Evolutionary conservation across 2,113 vertebrate genomes (phyloP), one percentile per base, ranked within the genome.

Genomic region (Neofelis nebulosa): DNA sequence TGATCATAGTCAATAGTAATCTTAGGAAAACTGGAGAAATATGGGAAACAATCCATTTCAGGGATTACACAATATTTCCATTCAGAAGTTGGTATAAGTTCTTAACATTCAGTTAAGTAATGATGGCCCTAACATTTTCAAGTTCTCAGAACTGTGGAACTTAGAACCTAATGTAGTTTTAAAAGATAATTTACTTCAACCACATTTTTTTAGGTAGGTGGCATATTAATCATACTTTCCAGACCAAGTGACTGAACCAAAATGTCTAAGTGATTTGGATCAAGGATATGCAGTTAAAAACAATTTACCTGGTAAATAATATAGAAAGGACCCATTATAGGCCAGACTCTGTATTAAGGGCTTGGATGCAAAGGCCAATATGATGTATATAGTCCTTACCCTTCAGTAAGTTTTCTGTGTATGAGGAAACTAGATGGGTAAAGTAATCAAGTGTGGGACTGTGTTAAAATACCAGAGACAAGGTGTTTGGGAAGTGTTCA

Each of bases 81-180:
- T 61, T 74, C 83, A 92, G 63, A 89, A 79, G 6, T 80, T 85
- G 73, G 36, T 38, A 87, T 84, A 83, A 66, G 15, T 16, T n/a
- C 15, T 95, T 94, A 57, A 65, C 14, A 71, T 31, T 87, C 38
- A 69, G 6, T 71, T 78, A 91, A 89, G 7, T 86, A 82, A 83
- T 38, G 21, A 69, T 31, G 19, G 23, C 1, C 14, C 14, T 93
- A 31, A 55, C 31, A 69, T 73, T 89, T 91, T 87, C 41, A 52
- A 52, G 25, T 92, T 93, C 36, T 96, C 38, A 96, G 74, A 96
- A 89, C 36, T 66, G 36, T 81, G 66, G 50, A 89, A 55, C 5
- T 69, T 78, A 89, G 36, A 88, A 85, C 48, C 29, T 14, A 73
- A 57, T 68, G 45, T 3, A 83, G 89, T 38, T 50, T 48, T 68